phyloP scores from a whole-genome alignment of 2,888 invertebrate species.

The Trachelus tabidus region DNA sequence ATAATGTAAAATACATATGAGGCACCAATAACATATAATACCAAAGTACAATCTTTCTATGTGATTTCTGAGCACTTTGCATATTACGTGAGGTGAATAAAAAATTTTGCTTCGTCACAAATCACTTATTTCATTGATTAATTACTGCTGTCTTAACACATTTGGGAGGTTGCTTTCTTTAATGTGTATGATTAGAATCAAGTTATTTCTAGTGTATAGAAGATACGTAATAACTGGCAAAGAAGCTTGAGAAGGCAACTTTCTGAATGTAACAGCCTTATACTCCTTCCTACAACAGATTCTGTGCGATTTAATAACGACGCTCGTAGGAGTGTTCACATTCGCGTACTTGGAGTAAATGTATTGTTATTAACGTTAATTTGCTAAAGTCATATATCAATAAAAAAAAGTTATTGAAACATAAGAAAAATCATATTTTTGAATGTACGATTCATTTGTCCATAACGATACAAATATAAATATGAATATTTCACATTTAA shows the following conservation, averaged over 20 bases:
- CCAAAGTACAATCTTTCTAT: constrained; percentile 40
- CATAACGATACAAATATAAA: background rate
- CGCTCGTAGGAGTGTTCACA: background rate
- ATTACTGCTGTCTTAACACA: constrained; percentile 56
- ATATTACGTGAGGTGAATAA: constrained; percentile 64
- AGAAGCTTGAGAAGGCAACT: constrained; percentile 56
- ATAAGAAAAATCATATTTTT: background rate
- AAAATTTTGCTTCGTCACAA: constrained; percentile 58
- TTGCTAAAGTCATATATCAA: background rate
- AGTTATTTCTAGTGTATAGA: background rate
- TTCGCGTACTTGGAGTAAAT: background rate
- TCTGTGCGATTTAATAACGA: constrained; percentile 16
- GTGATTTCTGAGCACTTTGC: constrained; percentile 59
- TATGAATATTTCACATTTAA: background rate
- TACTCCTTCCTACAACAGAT: constrained; percentile 61
- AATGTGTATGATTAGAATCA: constrained; percentile 18
- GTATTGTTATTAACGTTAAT: background rate
- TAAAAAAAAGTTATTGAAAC: background rate
- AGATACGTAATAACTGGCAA: background rate
- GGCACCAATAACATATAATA: constrained; percentile 42
- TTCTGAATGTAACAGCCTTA: constrained; percentile 64
- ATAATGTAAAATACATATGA: constrained; percentile 23
- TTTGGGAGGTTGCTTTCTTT: constrained; percentile 65
- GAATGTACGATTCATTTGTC: background rate
- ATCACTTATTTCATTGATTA: constrained; percentile 63